phyloP scores from a whole-genome alignment of 1,140 invertebrate species.

The Ceratosolen solmsi region DNA sequence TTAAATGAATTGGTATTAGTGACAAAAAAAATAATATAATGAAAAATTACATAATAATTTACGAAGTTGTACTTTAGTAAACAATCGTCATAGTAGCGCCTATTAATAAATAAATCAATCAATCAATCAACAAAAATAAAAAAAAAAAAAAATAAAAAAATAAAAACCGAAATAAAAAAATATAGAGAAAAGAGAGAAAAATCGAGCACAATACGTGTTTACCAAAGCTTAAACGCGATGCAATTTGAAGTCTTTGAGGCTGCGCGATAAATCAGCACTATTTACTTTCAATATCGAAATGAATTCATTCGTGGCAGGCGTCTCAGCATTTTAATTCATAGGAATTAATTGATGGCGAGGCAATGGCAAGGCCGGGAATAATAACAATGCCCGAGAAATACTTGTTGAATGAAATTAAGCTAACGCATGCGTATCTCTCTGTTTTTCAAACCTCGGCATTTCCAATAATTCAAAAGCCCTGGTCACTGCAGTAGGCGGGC shows the following conservation, averaged over 20 bases:
- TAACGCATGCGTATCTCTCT: background rate
- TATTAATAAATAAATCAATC: background rate
- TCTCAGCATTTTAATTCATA: background rate
- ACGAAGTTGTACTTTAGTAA: background rate
- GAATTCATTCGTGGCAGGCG: background rate
- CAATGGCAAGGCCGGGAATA: background rate
- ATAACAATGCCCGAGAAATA: background rate
- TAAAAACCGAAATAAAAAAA: background rate
- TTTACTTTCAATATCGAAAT: slow-evolving; percentile 9
- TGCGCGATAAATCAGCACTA: background rate
- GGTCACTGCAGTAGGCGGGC: slow-evolving; percentile 77
- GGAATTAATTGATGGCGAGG: background rate
- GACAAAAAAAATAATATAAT: background rate
- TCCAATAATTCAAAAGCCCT: slow-evolving; percentile 76
- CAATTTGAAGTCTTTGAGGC: background rate
- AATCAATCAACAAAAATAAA: background rate
- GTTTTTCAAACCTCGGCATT: slow-evolving; percentile 74
- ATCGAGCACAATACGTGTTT: too few species aligned
- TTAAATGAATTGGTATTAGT: background rate
- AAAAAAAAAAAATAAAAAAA: background rate
- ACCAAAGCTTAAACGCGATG: background rate
- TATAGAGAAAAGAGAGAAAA: too few species aligned
- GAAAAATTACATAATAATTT: background rate
- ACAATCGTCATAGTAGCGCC: background rate
- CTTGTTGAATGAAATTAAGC: background rate